Conservation (phyloP, 2,113 vertebrate genomes). For the Antechinus flavipes region DNA sequence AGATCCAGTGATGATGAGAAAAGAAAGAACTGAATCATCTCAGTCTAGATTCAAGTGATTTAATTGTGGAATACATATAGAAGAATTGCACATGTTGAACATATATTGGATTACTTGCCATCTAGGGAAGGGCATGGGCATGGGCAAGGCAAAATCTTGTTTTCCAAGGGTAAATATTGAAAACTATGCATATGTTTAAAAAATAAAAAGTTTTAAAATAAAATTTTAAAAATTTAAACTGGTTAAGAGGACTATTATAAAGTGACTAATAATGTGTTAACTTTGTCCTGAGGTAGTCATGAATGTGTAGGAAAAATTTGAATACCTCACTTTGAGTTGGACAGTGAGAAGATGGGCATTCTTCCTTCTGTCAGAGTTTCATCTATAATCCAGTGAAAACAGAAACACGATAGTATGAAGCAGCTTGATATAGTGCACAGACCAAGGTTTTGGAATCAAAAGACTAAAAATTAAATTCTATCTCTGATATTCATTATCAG, state of each 20-base stretch:
- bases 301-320: not conserved
- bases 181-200: no score
- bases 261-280: not conserved
- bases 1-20: no score
- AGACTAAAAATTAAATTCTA: not conserved
- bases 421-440: not conserved
- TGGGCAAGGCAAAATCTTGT: no score
- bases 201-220: no score
- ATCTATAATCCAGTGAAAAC: not conserved
- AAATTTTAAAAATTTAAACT: not conserved
- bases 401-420: not conserved
- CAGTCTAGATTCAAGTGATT: no score
- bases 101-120: no score
- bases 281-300: not conserved
- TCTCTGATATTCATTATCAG: not conserved
- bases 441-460: not conserved
- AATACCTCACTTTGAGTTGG: not conserved
- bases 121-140: no score
- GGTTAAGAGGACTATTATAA: not conserved
- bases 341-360: not conserved
- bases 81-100: no score
- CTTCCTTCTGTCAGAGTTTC: not conserved
- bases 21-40: no score
- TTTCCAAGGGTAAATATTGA: no score
- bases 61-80: no score